Evolutionary conservation across 2,888 invertebrate genomes (phyloP), one percentile per base, ranked within the genome.

Genomic region (Ophraella communa): DNA sequence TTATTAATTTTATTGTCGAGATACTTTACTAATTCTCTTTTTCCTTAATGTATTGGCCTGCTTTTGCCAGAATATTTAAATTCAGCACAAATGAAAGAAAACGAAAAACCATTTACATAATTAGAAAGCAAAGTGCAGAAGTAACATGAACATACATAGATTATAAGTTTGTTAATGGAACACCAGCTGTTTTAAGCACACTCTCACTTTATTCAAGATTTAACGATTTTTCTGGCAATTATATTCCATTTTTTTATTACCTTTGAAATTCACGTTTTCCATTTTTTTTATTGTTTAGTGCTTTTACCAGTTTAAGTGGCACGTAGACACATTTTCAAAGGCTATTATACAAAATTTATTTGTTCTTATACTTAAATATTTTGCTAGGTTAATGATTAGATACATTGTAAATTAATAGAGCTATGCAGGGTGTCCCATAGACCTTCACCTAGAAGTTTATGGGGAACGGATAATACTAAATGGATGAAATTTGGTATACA

Each of bases 101-200:
- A 51, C 42, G 60, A 62, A 49, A 1, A 57, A 51, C 56, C 55
- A 53, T 53, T 54, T 33, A 54, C 52, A 59, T 62, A 69, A 71
- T 70, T 69, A 71, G 68, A 71, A 66, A 71, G 69, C 68, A 72
- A 69, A 73, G 69, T 69, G 64, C 65, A 63, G 64, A 61, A 68
- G 69, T 66, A 69, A 71, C 69, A 72, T 72, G 64, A 71, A 66
- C 71, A 72, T 72, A 73, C 74, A 73, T 73, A 76, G 73, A 71
- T 75, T 67, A 73, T 72, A 71, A 74, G 72, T 72, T 72, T 72
- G 70, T 72, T 74, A 73, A 73, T 73, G 69, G 71, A 73, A 74
- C 77, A 75, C 74, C 73, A 68, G 74, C 73, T 74, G 74, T 74
- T 76, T 66, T 64, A 61, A 69, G 76, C 76, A 76, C 75, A 73